phyloP scores from a whole-genome alignment of 2,888 invertebrate species.

The Microctonus brassicae region DNA sequence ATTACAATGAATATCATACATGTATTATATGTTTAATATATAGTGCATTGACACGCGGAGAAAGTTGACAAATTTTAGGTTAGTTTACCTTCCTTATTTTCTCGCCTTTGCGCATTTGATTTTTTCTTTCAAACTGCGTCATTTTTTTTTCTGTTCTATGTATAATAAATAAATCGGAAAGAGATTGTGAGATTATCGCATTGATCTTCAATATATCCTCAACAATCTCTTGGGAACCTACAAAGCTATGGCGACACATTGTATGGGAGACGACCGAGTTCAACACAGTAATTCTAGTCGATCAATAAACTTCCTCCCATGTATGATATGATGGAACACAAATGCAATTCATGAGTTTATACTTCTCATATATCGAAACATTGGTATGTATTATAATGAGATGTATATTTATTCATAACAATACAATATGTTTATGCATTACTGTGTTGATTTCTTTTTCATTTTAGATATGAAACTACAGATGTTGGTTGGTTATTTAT shows the following conservation, averaged over 20 bases:
- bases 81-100: neutral
- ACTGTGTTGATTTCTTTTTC: too few relatives aligned
- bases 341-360: constrained; percentile 50
- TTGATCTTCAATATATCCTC: neutral
- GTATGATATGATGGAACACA: constrained; percentile 50
- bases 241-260: constrained; percentile 27
- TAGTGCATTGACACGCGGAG: neutral
- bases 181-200: neutral
- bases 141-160: neutral
- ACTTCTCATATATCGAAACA: too few relatives aligned
- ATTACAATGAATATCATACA: neutral
- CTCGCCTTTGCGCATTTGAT: neutral
- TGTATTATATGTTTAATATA: neutral
- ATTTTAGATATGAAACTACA: too few relatives aligned
- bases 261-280: constrained; percentile 15
- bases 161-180: neutral
- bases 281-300: constrained; percentile 50
- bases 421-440: too few relatives aligned
- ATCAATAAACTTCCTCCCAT: constrained; percentile 52
- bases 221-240: constrained; percentile 9
- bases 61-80: neutral
- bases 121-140: neutral
- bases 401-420: too few relatives aligned
- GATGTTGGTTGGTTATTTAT: too few relatives aligned
- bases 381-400: too few relatives aligned